Evolutionary conservation across 2,888 invertebrate genomes (phyloP).

Genomic region (Drosophila nigricruria): DNA sequence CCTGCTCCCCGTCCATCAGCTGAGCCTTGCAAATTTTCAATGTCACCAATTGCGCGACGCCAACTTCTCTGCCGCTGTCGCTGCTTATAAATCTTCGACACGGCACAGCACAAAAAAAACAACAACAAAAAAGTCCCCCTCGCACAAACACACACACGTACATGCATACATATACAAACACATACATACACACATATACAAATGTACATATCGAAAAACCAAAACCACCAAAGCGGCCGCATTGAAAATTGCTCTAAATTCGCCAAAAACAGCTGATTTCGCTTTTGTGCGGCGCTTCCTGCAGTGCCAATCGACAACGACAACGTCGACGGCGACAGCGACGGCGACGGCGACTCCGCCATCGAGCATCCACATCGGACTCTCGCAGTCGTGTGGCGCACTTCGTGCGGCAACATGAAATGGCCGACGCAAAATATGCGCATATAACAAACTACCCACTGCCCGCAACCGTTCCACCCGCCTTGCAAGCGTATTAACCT

Average conservation of each 20-base stretch:
- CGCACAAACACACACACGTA: conserved; percentile 5
- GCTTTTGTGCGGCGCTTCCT: conserved; percentile 68
- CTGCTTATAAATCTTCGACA: conserved; percentile 80
- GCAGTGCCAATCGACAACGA: conserved; percentile 67
- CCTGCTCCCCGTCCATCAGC: conserved; percentile 39
- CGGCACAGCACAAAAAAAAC: conserved; percentile 37
- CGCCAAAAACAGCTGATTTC: conserved; percentile 81
- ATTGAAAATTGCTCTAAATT: conserved; percentile 81
- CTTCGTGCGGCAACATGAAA: conserved; percentile 80
- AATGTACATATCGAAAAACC: conserved; percentile 48
- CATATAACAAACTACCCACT: conserved; percentile 66
- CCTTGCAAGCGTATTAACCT: conserved; percentile 46
- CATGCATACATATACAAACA: too few relatives aligned
- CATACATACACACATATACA: neutral
- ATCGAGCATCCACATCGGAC: conserved; percentile 58
- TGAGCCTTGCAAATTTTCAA: conserved; percentile 79
- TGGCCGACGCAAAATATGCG: conserved; percentile 74
- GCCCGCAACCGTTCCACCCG: conserved; percentile 1
- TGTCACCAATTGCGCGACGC: conserved; percentile 78
- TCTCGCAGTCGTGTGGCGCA: conserved; percentile 72
- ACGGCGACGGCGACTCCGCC: conserved; percentile 35
- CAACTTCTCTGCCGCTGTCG: conserved; percentile 65
- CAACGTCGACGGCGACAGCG: conserved; percentile 33
- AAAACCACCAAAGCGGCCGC: conserved; percentile 65
- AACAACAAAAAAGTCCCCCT: conserved; percentile 22